phyloP scores from a whole-genome alignment of 2,888 invertebrate genomes.

The Oithona nana region DNA sequence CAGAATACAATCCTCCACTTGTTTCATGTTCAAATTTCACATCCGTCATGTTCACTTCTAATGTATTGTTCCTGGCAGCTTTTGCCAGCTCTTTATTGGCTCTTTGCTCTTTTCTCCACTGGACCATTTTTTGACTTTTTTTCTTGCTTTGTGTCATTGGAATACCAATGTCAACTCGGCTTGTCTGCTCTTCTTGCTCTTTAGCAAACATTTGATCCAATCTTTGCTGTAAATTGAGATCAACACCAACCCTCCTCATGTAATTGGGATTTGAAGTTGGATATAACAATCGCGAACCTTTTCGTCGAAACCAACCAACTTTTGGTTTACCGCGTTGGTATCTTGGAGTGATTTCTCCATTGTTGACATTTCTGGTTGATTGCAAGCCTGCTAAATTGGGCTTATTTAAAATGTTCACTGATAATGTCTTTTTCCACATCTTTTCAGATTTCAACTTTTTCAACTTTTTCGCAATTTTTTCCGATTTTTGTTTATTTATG shows the following conservation, averaged over 20 bases:
- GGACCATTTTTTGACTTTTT: conserved; percentile 28
- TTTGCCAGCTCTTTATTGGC: conserved; percentile 39
- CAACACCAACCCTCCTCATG: background rate
- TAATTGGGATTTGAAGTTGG: background rate
- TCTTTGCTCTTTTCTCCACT: conserved; percentile 26
- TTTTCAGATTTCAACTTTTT: too few species aligned
- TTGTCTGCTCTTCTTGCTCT: background rate
- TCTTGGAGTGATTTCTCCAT: background rate
- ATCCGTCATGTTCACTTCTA: background rate
- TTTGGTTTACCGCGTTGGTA: background rate
- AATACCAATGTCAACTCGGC: background rate
- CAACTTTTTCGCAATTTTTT: too few species aligned
- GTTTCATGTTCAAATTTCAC: background rate
- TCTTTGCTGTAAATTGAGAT: conserved; percentile 4
- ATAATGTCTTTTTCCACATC: background rate
- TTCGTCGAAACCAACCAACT: background rate
- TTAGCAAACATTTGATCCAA: background rate
- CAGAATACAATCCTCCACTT: conserved; percentile 1
- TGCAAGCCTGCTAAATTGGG: background rate
- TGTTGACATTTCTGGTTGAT: background rate
- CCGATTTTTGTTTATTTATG: too few species aligned
- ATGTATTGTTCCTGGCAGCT: conserved; percentile 34
- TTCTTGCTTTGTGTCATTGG: background rate
- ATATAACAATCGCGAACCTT: background rate
- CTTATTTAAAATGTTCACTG: background rate